phyloP scores from a whole-genome alignment of 2,888 invertebrate genomes.

The Octodonta nipae region DNA sequence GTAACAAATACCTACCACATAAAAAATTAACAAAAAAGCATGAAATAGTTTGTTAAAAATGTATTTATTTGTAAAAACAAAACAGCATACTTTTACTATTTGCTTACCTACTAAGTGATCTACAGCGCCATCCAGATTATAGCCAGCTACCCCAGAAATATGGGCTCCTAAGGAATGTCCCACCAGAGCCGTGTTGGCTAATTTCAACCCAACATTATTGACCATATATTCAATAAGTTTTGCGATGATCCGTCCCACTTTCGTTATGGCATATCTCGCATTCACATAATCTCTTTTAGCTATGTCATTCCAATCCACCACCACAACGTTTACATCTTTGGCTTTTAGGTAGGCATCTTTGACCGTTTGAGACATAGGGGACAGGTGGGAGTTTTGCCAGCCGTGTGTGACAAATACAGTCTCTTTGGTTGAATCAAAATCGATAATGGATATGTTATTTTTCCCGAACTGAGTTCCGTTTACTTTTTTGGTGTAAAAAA shows the following conservation, averaged over 20 bases:
- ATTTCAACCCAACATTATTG: conserved; percentile 5
- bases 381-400: conserved; percentile 22
- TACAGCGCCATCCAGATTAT: conserved; percentile 7
- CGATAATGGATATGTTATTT: no score
- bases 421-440: conserved; percentile 15
- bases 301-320: conserved; percentile 25
- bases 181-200: conserved; percentile 9
- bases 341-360: conserved; percentile 16
- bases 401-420: conserved; percentile 28
- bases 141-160: conserved; percentile 23
- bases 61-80: no score
- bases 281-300: conserved; percentile 10
- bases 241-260: conserved; percentile 10
- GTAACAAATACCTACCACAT: no score
- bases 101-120: conserved; percentile 8
- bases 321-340: conserved; percentile 26
- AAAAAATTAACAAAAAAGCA: no score
- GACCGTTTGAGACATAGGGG: conserved; percentile 17
- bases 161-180: conserved; percentile 25
- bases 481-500: no score
- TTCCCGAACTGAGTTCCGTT: no score
- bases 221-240: conserved; percentile 9
- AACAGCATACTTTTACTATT: no score
- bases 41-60: no score
- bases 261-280: background rate